These are phyloP conservation scores for Monodelphis domestica DNA, from an alignment of 2,797 vertebrate species.

Conservation along the genomic window DNA sequence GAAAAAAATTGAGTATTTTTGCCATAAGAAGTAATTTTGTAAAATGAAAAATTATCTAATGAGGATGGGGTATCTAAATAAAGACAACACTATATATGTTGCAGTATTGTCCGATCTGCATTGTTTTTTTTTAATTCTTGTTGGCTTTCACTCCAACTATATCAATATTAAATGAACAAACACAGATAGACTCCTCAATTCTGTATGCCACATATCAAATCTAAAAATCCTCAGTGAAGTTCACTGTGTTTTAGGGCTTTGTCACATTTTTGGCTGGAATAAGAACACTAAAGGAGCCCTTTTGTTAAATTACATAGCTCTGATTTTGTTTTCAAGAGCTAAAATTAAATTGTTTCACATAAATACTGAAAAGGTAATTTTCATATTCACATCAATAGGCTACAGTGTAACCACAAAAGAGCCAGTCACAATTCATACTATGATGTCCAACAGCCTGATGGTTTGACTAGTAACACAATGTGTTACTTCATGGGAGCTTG, in stretches of 20 bases:
- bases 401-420: constrained; percentile 77
- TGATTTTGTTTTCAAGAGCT: constrained; percentile 78
- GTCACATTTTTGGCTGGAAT: constrained; percentile 74
- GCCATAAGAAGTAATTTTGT: constrained; percentile 14
- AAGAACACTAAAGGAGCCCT: constrained; percentile 74
- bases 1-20: background rate
- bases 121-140: constrained; percentile 56
- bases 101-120: background rate
- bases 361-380: constrained; percentile 79
- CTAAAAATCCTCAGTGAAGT: constrained; percentile 54
- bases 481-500: constrained; percentile 72
- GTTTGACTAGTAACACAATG: constrained; percentile 59
- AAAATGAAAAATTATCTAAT: constrained; percentile 44
- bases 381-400: constrained; percentile 77
- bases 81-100: constrained; percentile 31
- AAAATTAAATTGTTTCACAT: constrained; percentile 76
- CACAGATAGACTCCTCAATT: constrained; percentile 37
- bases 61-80: background rate
- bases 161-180: constrained; percentile 40
- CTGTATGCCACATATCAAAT: constrained; percentile 69
- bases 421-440: constrained; percentile 79
- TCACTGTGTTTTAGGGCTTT: constrained; percentile 69
- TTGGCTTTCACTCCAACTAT: constrained; percentile 2
- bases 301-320: constrained; percentile 77
- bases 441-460: constrained; percentile 61